Evolutionary conservation across 1,140 invertebrate species (phyloP).

Genomic region (Leptonema lineaticorne): DNA sequence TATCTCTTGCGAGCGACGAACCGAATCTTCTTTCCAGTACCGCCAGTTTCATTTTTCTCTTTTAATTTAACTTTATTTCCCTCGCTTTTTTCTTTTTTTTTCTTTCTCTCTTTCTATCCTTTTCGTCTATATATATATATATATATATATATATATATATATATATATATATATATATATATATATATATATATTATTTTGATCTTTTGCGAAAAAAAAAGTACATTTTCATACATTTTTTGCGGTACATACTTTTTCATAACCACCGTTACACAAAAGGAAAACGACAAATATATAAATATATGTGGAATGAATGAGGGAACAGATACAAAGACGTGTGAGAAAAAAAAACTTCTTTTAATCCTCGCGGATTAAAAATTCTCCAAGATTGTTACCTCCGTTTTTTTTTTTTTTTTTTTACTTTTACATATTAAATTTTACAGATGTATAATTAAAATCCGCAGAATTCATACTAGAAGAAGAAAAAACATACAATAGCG

Average conservation of each 20-base stretch:
- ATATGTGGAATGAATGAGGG: neutral
- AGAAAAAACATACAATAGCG: too few relatives aligned
- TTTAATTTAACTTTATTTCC: neutral
- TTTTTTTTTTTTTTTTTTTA: neutral
- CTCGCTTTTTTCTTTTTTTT: neutral
- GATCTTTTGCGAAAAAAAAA: too few relatives aligned
- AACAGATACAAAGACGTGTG: neutral
- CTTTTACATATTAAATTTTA: neutral
- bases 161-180: too few relatives aligned
- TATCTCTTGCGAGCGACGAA: neutral
- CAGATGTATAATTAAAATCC: neutral
- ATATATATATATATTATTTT: too few relatives aligned
- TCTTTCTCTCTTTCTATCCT: neutral
- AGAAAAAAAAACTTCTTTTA: neutral
- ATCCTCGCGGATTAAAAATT: slow-evolving; percentile 1
- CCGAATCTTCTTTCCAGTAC: neutral
- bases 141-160: too few relatives aligned
- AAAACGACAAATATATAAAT: too few relatives aligned
- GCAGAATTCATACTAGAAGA: too few relatives aligned
- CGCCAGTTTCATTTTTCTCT: neutral
- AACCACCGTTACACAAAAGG: too few relatives aligned
- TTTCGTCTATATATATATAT: too few relatives aligned
- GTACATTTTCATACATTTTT: neutral
- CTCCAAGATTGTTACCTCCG: neutral
- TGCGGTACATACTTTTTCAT: too few relatives aligned